Conservation (phyloP, 2,888 invertebrate species). For the Xanthia togata region DNA sequence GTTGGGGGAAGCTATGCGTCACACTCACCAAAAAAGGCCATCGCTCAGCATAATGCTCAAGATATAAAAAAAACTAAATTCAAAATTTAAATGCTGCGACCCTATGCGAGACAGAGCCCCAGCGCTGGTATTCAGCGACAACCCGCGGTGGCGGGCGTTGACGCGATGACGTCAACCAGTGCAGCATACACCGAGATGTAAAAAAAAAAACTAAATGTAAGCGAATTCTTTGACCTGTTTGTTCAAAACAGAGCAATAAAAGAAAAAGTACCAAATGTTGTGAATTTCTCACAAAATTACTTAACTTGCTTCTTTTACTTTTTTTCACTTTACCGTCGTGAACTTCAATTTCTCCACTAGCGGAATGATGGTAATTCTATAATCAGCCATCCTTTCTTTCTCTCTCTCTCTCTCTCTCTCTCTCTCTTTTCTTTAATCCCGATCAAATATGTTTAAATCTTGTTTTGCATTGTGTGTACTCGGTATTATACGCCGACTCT, state of each 20-base stretch:
- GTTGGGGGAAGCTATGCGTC: no score
- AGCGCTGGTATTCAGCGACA: background rate
- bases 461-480: background rate
- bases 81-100: background rate
- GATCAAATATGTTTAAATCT: background rate
- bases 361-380: no score
- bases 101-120: background rate
- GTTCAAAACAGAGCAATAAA: no score
- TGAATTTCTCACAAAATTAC: no score
- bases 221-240: background rate
- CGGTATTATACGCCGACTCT: background rate
- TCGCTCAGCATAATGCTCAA: background rate
- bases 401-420: fast-evolving
- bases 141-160: no score
- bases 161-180: no score
- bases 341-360: background rate
- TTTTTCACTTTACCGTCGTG: no score
- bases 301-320: no score
- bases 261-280: no score
- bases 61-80: no score
- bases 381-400: background rate
- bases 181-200: no score
- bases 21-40: no score
- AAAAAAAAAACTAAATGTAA: background rate
- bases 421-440: background rate